Evolutionary conservation across 2,888 invertebrate genomes (phyloP).

Genomic region (Cephus nigrinus): DNA sequence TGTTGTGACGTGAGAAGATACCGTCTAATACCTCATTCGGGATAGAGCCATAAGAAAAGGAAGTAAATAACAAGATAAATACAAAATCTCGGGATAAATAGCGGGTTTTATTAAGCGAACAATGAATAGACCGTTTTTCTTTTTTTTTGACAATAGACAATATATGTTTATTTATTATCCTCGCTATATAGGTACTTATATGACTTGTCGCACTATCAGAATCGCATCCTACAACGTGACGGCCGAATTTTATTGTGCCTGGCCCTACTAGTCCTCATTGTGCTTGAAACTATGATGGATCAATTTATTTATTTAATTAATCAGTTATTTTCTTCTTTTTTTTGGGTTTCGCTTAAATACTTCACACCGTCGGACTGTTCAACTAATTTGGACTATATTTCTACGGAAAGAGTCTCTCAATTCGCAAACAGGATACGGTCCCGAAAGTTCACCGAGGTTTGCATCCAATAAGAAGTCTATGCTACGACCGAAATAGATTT

Average conservation of each 20-base stretch:
- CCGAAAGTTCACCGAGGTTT: too few relatives aligned
- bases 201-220: slow-evolving; percentile 62
- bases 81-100: too few relatives aligned
- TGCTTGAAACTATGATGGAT: slow-evolving; percentile 56
- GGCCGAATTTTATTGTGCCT: slow-evolving; percentile 66
- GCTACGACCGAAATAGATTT: too few relatives aligned
- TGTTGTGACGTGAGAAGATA: too few relatives aligned
- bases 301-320: slow-evolving; percentile 22
- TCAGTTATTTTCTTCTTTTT: slow-evolving; percentile 10
- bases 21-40: too few relatives aligned
- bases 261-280: slow-evolving; percentile 65
- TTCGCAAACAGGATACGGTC: not conserved
- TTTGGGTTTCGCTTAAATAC: slow-evolving; percentile 2
- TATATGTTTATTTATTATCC: slow-evolving; percentile 65
- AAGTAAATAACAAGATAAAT: too few relatives aligned
- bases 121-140: too few relatives aligned
- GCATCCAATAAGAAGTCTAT: too few relatives aligned
- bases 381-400: slow-evolving; percentile 43
- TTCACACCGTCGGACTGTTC: slow-evolving; percentile 36
- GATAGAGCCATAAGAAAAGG: too few relatives aligned
- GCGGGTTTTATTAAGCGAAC: too few relatives aligned
- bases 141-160: slow-evolving; percentile 59
- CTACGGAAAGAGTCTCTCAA: slow-evolving; percentile 31
- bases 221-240: slow-evolving; percentile 64
- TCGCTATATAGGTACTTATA: slow-evolving; percentile 62